Evolutionary conservation across 1,140 invertebrate genomes (phyloP), one percentile per base, ranked within the genome.

Genomic region (Aphelinus certus): DNA sequence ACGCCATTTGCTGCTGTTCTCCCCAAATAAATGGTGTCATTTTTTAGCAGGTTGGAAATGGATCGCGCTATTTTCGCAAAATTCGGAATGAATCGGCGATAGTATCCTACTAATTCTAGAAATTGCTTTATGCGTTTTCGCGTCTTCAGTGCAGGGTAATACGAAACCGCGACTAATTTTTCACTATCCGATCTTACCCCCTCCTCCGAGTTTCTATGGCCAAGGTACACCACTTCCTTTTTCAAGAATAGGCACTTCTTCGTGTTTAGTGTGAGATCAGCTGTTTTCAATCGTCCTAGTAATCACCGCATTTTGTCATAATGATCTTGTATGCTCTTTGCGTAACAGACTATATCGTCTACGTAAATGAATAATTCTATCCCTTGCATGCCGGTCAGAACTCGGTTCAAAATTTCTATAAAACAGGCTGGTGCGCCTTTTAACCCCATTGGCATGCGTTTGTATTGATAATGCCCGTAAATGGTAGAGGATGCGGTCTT

Each of bases 401-500:
- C 79, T 3, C 63, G 75, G 67, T 87, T 81, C 83, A 87, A 87
- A 47, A 81, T 3, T 63, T 82, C 43, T 70, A 86, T 79, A 79
- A 89, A 88, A 47, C 77, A 81, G 1, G 73, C 78, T 3, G 84
- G 84, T 10, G 80, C 78, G 65, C 79, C 83, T 71, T 81, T 83
- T 10, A 87, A 71, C 82, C 73, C 73, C 47, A 75, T 67, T 1
- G 73, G 73, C 65, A 75, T 75, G 2, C 66, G 7, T 4, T 6
- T 46, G 46, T 47, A 75, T 7, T 75, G 26, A 26, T 69, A 75
- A n/a, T 69, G 66, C 2, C 73, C 73, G n/a, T 68, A 76, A 46
- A 80, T 71, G 6, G 78, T 82, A n/a, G 48, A 58, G 63, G 88
- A 87, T 1, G 84, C 86, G 1, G 87, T 88, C 79, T 89, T 89